Evolutionary conservation across 2,797 vertebrate genomes (phyloP).

Genomic region (Botia kubotai): DNA sequence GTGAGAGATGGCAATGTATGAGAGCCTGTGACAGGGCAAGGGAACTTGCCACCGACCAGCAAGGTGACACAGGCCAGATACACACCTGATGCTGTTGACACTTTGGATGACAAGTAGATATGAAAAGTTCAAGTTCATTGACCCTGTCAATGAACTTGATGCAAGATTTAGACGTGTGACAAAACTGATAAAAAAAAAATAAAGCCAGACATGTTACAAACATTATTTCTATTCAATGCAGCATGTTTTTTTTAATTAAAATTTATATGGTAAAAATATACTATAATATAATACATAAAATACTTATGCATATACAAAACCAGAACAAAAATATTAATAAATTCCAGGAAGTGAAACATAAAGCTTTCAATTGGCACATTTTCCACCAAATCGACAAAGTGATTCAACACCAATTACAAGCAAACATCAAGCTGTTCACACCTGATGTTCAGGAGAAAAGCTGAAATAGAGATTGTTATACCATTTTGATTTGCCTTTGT

Average conservation of each 20-base stretch:
- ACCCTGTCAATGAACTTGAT: no score
- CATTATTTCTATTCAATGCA: no score
- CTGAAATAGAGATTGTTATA: conserved; percentile 32
- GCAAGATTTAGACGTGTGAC: no score
- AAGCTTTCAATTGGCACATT: conserved; percentile 17
- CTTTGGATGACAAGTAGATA: background rate
- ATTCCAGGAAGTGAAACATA: background rate
- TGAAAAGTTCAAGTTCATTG: background rate
- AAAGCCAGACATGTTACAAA: no score
- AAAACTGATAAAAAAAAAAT: no score
- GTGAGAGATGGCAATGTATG: background rate
- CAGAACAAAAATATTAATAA: background rate
- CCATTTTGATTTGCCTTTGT: background rate
- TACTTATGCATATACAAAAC: background rate
- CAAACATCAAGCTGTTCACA: conserved; percentile 51
- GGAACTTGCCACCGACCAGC: background rate
- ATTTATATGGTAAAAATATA: background rate
- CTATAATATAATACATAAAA: background rate
- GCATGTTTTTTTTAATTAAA: background rate
- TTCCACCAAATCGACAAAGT: conserved; percentile 43
- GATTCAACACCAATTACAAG: conserved; percentile 59
- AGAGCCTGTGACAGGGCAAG: background rate
- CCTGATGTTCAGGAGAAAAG: conserved; percentile 32
- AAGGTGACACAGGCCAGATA: background rate
- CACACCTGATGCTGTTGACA: conserved; percentile 5